A percentile compares a stretch with the other conserved stretches of the same genome.
These are phyloP conservation scores for Eulithis prunata DNA, from an alignment of 2,888 invertebrate genomes.

Conservation along the genomic window DNA sequence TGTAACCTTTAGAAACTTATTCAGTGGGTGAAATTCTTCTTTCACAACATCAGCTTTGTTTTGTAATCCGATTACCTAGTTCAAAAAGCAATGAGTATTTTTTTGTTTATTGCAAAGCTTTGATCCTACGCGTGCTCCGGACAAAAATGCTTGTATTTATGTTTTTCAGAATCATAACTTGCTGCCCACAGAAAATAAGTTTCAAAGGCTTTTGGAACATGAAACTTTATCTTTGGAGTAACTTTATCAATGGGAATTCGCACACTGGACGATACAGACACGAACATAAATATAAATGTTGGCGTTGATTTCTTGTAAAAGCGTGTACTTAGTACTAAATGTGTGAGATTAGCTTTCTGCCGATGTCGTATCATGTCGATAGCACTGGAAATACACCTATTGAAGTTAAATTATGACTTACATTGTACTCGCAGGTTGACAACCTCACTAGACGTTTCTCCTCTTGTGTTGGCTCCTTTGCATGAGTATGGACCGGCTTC, in stretches of 20 bases:
- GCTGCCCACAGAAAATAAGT: neutral
- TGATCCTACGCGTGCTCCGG: neutral
- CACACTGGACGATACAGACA: too few relatives aligned
- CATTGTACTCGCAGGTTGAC: slow-evolving; percentile 92
- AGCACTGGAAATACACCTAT: neutral
- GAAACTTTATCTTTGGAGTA: too few relatives aligned
- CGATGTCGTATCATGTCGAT: too few relatives aligned
- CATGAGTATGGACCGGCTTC: slow-evolving; percentile 94
- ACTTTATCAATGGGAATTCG: too few relatives aligned
- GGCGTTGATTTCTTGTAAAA: too few relatives aligned
- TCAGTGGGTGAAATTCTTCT: neutral
- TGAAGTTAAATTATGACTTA: slow-evolving; percentile 75
- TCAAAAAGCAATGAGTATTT: neutral
- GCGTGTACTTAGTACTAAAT: too few relatives aligned
- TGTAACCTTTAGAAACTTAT: neutral
- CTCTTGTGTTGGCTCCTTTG: slow-evolving; percentile 91
- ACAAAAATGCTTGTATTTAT: too few relatives aligned
- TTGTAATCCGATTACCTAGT: neutral
- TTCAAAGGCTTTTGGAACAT: neutral
- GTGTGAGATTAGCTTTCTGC: too few relatives aligned
- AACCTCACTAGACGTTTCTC: slow-evolving; percentile 91
- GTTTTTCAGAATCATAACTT: neutral
- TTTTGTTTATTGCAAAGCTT: neutral
- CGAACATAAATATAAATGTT: too few relatives aligned
- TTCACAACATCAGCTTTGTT: too few relatives aligned